These are phyloP conservation scores for Drosophila buzzatii DNA, from an alignment of 2,888 invertebrate species.

Conservation along the genomic window DNA sequence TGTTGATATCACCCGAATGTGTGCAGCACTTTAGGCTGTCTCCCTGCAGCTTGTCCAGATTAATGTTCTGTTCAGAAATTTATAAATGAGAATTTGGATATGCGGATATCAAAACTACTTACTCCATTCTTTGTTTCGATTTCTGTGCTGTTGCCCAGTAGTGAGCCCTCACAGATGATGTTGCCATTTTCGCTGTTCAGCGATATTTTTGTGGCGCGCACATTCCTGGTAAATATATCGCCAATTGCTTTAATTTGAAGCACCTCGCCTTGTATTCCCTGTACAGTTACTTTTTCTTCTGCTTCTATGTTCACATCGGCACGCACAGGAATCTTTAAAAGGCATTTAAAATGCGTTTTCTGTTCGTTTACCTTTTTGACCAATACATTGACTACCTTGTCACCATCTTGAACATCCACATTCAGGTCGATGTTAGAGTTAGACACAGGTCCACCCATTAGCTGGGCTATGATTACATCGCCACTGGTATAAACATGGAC, in stretches of 20 bases:
- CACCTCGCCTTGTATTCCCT: slow-evolving; percentile 75
- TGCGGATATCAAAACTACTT: background rate
- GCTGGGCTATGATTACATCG: slow-evolving; percentile 74
- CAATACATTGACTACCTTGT: slow-evolving; percentile 64
- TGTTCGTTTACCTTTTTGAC: slow-evolving; percentile 47
- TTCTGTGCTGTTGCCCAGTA: slow-evolving; percentile 74
- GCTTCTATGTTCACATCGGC: slow-evolving; percentile 75
- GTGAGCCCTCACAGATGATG: slow-evolving; percentile 76
- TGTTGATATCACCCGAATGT: slow-evolving; percentile 76
- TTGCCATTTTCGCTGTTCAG: slow-evolving; percentile 77
- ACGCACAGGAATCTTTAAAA: slow-evolving; percentile 80
- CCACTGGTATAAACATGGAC: slow-evolving; percentile 73
- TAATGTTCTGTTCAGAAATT: slow-evolving; percentile 69
- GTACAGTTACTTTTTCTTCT: slow-evolving; percentile 64
- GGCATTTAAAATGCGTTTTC: slow-evolving; percentile 59
- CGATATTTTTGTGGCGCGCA: slow-evolving; percentile 73
- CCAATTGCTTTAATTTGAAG: slow-evolving; percentile 65
- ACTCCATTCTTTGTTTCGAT: slow-evolving; percentile 70
- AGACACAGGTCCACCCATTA: slow-evolving; percentile 64
- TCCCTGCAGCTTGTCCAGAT: slow-evolving; percentile 82
- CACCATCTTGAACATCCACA: slow-evolving; percentile 62
- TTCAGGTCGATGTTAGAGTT: slow-evolving; percentile 69
- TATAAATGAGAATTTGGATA: background rate
- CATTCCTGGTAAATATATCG: slow-evolving; percentile 76
- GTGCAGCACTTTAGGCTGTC: slow-evolving; percentile 79